Conservation (phyloP, 23 tunicate genomes). For the Ascidia mentula region DNA sequence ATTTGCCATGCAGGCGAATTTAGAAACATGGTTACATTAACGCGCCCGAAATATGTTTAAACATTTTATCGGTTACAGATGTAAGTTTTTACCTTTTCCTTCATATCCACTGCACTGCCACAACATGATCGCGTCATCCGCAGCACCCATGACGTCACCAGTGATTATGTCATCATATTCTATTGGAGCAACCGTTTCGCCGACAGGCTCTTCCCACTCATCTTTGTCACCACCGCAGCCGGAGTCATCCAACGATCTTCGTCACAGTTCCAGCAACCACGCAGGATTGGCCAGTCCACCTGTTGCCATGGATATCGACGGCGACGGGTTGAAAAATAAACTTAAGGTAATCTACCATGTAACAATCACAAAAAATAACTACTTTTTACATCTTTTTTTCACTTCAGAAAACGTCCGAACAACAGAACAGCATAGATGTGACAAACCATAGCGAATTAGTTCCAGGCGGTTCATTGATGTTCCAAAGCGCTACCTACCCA, state of each 20-base stretch:
- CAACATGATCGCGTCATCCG: conserved; percentile 67
- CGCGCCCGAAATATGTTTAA: not conserved
- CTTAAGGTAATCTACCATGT: not conserved
- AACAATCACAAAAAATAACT: too few species aligned
- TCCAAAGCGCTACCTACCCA: conserved; percentile 17
- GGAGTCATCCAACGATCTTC: conserved; percentile 1
- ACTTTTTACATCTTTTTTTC: too few species aligned
- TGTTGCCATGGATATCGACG: conserved; percentile 18
- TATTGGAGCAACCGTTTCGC: conserved; percentile 31
- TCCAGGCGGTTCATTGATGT: not conserved
- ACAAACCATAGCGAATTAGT: not conserved
- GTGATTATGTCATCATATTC: conserved; percentile 50
- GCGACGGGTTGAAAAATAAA: not conserved
- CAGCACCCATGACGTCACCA: conserved; percentile 54
- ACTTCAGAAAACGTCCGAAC: not conserved
- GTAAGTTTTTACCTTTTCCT: not conserved
- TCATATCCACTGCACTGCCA: not conserved
- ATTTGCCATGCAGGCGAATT: too few species aligned
- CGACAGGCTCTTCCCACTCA: conserved; percentile 38
- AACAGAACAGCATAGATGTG: not conserved
- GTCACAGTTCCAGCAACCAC: conserved; percentile 16
- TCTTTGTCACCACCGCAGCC: conserved; percentile 44
- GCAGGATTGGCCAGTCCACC: not conserved
- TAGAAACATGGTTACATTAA: too few species aligned
- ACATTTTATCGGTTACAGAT: not conserved